A percentile compares a stretch with the other conserved stretches of the same genome.
Evolutionary conservation across 2,888 invertebrate genomes (phyloP).

Genomic region (Lypha dubia): DNA sequence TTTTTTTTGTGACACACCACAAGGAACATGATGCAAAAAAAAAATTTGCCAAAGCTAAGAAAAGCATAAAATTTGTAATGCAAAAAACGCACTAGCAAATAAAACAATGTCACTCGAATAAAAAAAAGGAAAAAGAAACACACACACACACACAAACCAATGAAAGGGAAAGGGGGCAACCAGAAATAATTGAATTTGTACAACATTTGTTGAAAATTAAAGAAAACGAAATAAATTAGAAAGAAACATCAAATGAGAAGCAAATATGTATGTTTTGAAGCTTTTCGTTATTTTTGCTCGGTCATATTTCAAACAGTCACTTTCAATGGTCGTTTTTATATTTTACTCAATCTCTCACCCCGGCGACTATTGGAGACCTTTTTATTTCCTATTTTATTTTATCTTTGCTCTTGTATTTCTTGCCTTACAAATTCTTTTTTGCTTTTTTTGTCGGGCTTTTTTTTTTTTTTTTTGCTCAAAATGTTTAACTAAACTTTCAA

Average conservation of each 20-base stretch:
- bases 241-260: neutral
- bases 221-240: conserved; percentile 44
- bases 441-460: neutral
- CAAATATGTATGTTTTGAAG: conserved; percentile 60
- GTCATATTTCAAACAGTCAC: conserved; percentile 50
- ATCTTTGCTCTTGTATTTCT: too few species aligned
- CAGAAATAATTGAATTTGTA: conserved; percentile 56
- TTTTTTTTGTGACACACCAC: too few species aligned
- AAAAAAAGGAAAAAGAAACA: too few species aligned
- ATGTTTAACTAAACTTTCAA: conserved; percentile 52
- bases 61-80: conserved; percentile 4
- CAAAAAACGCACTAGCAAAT: neutral
- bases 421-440: too few species aligned
- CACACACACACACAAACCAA: neutral
- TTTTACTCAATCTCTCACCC: conserved; percentile 9
- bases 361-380: neutral
- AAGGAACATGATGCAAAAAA: conserved; percentile 8
- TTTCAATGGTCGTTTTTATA: conserved; percentile 11
- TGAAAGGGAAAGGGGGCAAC: neutral
- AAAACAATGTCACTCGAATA: conserved; percentile 26
- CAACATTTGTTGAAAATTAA: conserved; percentile 49
- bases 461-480: neutral
- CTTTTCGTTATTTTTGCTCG: conserved; percentile 14
- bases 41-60: neutral
- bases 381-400: too few species aligned